These are phyloP conservation scores for Cyanistes caeruleus DNA, from an alignment of 2,113 vertebrate genomes.

Conservation along the genomic window DNA sequence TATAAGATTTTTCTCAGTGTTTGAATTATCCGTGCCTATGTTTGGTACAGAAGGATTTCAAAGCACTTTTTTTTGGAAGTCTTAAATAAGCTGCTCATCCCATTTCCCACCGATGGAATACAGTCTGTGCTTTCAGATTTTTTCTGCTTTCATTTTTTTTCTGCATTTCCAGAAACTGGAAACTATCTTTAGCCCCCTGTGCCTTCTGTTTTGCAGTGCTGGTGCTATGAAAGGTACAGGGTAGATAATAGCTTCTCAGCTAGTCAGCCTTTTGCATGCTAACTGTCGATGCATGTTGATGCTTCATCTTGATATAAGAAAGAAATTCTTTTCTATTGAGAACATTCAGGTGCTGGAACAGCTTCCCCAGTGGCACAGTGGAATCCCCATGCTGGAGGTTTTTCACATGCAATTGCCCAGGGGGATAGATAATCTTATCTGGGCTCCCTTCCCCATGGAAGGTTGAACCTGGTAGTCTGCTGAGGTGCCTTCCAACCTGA, in stretches of 20 bases:
- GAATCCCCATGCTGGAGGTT: neutral
- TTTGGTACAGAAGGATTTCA: neutral
- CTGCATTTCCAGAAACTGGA: neutral
- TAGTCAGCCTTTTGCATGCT: neutral
- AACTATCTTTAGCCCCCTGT: neutral
- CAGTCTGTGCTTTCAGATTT: neutral
- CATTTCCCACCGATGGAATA: neutral
- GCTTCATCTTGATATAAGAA: neutral
- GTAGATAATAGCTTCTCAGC: neutral
- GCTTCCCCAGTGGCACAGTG: neutral
- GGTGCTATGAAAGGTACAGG: neutral
- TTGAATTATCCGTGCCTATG: neutral
- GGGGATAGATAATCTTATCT: neutral
- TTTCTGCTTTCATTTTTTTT: neutral
- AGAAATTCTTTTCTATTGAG: neutral
- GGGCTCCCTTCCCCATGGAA: neutral
- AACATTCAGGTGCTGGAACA: neutral
- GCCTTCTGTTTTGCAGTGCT: neutral
- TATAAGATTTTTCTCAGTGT: neutral
- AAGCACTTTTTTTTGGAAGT: conserved; percentile 2
- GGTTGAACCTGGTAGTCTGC: neutral
- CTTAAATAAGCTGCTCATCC: neutral
- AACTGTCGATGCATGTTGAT: neutral
- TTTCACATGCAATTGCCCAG: neutral
- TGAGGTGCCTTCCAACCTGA: neutral